Conservation (phyloP, 1,140 invertebrate genomes). For the Aleiodes sp. region DNA sequence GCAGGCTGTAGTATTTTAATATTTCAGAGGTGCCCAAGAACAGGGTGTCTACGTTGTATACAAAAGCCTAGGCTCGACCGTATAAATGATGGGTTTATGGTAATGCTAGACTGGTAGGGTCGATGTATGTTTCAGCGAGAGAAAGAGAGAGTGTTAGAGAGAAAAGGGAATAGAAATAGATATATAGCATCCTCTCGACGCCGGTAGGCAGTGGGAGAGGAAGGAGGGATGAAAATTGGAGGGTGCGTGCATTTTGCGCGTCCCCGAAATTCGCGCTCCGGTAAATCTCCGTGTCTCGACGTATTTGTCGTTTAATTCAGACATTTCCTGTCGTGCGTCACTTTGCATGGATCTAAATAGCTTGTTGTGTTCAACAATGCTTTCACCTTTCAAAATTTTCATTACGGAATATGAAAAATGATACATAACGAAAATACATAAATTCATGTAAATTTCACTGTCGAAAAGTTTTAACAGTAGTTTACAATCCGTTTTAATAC, state of each 20-base stretch:
- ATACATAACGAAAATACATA: too few species aligned
- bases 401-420: too few species aligned
- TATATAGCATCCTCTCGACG: constrained; percentile 21
- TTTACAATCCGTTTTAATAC: too few species aligned
- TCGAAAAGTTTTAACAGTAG: too few species aligned
- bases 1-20: constrained; percentile 47
- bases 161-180: constrained; percentile 37
- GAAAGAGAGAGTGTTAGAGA: background rate
- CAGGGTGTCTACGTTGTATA: constrained; percentile 33
- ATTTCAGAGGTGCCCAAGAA: constrained; percentile 47
- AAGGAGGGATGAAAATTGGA: constrained; percentile 52
- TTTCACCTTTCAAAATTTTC: too few species aligned
- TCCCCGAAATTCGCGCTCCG: constrained; percentile 31
- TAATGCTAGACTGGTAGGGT: constrained; percentile 48
- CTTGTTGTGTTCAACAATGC: too few species aligned
- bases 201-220: constrained; percentile 37
- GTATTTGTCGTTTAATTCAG: constrained; percentile 64
- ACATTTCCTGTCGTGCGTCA: constrained; percentile 50
- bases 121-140: constrained; percentile 12
- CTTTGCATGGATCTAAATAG: constrained; percentile 1
- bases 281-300: constrained; percentile 60
- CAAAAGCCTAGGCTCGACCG: constrained; percentile 41
- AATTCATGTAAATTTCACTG: too few species aligned
- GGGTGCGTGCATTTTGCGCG: constrained; percentile 58
- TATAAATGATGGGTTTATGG: constrained; percentile 61